Evolutionary conservation across 2,888 invertebrate species (phyloP), one percentile per base, ranked within the genome.

Genomic region (Drosophila diplacantha): DNA sequence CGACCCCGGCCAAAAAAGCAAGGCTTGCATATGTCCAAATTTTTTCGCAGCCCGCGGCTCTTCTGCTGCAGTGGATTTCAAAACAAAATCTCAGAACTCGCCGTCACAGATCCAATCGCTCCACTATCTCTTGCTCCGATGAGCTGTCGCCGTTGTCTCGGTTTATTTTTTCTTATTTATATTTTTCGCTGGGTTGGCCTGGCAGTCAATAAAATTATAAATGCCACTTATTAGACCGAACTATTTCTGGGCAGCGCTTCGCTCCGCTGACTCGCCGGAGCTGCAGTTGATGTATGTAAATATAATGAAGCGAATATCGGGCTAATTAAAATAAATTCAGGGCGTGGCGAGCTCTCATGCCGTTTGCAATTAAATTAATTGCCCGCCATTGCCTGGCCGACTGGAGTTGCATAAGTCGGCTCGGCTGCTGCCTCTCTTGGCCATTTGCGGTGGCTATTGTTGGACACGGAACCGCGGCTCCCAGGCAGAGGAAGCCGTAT

Each of bases 191-290:
- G 60, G 67, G 69, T 52, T 64, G 64, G 67, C 68, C 55, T 62
- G 64, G 65, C 52, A 78, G 75, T 74, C 75, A 75, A 81, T 78
- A 71, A 81, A 73, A 74, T 71, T 76, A 72, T 75, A 83, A 81
- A 81, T 81, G 69, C 62, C 65, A 61, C 83, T 81, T 70, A 83
- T 81, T 80, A 81, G 70, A 68, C 70, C 75, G 69, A 58, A 70
- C 73, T 72, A 74, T 59, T 71, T 73, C 60, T 60, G 49, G 67
- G 71, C 62, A 62, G 66, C 61, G 70, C 71, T 78, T 75, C 72
- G 67, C 50, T 78, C 70, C 64, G 67, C 44, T 65, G 63, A 41
- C 26, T 53, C 43, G 55, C 47, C 34, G 47, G 49, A 44, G 37
- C 44, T 54, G 52, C 54, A 47, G 60, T 52, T 61, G 56, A 54